A percentile compares a stretch with the other conserved stretches of the same genome.
Evolutionary conservation across 2,888 invertebrate genomes (phyloP).

Genomic region (Pedicia rivosa): DNA sequence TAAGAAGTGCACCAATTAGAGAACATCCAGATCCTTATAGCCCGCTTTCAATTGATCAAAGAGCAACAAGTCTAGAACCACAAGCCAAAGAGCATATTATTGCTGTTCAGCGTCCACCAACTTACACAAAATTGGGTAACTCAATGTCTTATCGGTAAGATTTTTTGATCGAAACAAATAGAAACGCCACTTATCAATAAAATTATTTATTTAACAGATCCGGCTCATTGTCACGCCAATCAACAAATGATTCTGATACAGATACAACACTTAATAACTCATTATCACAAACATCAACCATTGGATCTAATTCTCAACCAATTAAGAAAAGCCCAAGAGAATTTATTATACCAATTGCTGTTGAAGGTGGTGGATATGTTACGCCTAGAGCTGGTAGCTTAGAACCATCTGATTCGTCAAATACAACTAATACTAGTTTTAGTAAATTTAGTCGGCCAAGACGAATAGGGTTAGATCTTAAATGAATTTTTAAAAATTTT

Average conservation of each 20-base stretch:
- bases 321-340: conserved; percentile 80
- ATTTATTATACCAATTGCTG: conserved; percentile 85
- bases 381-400: conserved; percentile 47
- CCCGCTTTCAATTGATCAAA: conserved; percentile 26
- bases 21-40: conserved; percentile 24
- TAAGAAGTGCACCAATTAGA: conserved; percentile 29
- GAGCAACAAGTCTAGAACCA: conserved; percentile 41
- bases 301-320: conserved; percentile 38
- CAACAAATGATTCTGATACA: conserved; percentile 55
- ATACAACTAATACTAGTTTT: conserved; percentile 35
- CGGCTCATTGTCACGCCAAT: conserved; percentile 40
- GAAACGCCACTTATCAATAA: neutral
- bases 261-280: conserved; percentile 36
- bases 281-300: conserved; percentile 20
- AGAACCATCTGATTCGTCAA: conserved; percentile 51
- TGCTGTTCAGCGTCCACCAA: conserved; percentile 39
- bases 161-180: neutral
- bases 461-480: conserved; percentile 52
- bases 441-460: conserved; percentile 36
- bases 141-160: conserved; percentile 23
- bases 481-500: neutral
- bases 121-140: conserved; percentile 21
- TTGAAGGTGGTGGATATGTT: conserved; percentile 74
- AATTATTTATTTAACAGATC: conserved; percentile 5
- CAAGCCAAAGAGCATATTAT: conserved; percentile 46